Evolutionary conservation across 2,113 vertebrate genomes (phyloP).

Genomic region (Cyphomyrus plagiostoma): DNA sequence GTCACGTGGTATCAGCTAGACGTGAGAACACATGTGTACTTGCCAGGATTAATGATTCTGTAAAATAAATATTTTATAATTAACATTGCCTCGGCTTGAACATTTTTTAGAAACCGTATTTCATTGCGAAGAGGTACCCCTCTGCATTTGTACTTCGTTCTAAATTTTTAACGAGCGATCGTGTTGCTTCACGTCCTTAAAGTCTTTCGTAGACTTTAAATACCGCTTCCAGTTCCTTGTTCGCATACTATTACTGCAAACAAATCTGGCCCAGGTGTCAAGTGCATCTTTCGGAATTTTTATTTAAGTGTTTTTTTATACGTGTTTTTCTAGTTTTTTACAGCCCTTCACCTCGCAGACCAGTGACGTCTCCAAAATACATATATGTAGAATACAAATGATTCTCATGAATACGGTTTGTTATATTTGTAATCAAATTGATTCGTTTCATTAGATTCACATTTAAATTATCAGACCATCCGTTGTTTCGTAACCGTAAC

Average conservation of each 20-base stretch:
- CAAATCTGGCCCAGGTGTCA: not conserved
- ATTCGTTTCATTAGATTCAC: not conserved
- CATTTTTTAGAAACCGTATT: not conserved
- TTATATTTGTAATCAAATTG: not conserved
- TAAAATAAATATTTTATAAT: conserved; percentile 68
- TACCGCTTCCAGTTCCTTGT: not conserved
- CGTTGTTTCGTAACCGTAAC: not conserved
- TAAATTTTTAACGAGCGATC: not conserved
- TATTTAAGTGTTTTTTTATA: not conserved
- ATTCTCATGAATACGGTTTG: not conserved
- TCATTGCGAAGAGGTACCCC: not conserved
- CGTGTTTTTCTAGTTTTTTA: not conserved
- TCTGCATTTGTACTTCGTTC: not conserved
- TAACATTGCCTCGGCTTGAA: conserved; percentile 32
- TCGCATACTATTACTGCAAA: not conserved
- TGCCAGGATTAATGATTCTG: conserved; percentile 56
- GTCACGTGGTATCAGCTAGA: conserved; percentile 50
- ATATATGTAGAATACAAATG: not conserved
- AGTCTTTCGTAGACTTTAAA: not conserved
- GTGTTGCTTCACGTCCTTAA: not conserved
- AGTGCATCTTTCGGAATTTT: not conserved
- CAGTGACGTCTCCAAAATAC: not conserved
- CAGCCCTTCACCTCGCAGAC: not conserved
- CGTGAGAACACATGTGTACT: conserved; percentile 55
- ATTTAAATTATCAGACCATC: not conserved